Conservation (phyloP, 2,888 invertebrate genomes). For the Caenorhabditis sinica region DNA sequence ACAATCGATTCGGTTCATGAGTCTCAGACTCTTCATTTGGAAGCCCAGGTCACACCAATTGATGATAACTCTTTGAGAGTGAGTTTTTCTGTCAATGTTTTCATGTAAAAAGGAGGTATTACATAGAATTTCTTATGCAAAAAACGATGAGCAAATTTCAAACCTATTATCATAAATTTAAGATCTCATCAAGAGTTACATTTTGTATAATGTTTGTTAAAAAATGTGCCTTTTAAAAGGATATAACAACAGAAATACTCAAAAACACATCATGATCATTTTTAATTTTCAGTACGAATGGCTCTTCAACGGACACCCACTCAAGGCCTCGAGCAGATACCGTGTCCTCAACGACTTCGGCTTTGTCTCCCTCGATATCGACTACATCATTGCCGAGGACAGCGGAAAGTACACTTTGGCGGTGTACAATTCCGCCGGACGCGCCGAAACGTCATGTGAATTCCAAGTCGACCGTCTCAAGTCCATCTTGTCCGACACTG, state of each 20-base stretch:
- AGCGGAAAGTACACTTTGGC: constrained; percentile 87
- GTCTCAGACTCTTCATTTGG: constrained; percentile 92
- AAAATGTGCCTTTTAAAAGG: no score
- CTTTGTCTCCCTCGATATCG: constrained; percentile 95
- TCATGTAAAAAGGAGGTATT: no score
- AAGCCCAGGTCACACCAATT: constrained; percentile 88
- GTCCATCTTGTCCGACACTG: constrained; percentile 89
- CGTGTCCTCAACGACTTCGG: constrained; percentile 98
- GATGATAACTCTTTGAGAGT: constrained; percentile 77
- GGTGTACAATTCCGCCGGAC: constrained; percentile 85
- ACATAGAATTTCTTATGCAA: no score
- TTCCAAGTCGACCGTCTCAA: constrained; percentile 85
- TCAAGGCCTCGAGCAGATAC: constrained; percentile 90
- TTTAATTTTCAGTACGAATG: constrained; percentile 89
- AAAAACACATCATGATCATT: no score
- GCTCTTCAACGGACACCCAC: constrained; percentile 95
- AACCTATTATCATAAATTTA: no score
- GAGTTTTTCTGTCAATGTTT: constrained; percentile 20
- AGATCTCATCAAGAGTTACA: no score
- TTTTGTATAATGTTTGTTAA: no score
- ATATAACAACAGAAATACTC: no score
- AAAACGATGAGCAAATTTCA: no score
- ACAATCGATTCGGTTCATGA: constrained; percentile 91
- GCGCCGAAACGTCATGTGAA: constrained; percentile 95
- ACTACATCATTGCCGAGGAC: constrained; percentile 97